Conservation (phyloP, 2,888 invertebrate genomes). For the Limnephilus lunatus region DNA sequence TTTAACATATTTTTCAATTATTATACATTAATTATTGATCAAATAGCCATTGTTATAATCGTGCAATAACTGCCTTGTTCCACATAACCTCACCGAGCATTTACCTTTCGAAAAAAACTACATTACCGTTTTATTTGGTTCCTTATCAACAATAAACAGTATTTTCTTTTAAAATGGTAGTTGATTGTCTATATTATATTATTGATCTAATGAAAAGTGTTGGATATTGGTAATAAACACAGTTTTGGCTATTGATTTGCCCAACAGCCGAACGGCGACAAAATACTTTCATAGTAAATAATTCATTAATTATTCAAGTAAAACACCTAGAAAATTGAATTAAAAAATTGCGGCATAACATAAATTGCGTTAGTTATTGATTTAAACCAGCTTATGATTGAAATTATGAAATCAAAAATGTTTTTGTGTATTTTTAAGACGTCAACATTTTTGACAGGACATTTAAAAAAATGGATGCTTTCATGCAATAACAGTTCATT, state of each 20-base stretch:
- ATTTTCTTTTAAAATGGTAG: neutral
- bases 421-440: neutral
- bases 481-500: neutral
- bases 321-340: neutral
- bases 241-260: neutral
- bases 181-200: neutral
- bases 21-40: neutral
- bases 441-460: neutral
- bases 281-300: neutral
- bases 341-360: neutral
- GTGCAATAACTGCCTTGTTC: neutral
- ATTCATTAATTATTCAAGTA: neutral
- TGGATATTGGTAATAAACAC: neutral
- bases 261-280: neutral
- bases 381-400: neutral
- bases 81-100: slow-evolving; percentile 27
- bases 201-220: neutral
- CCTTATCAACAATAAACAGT: neutral
- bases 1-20: neutral
- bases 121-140: neutral
- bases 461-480: neutral
- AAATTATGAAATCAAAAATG: neutral
- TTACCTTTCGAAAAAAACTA: neutral
- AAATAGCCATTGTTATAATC: neutral
- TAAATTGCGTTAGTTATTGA: neutral